A percentile compares a stretch with the other conserved stretches of the same genome.
Evolutionary conservation across 2,113 vertebrate species (phyloP).

Genomic region (Vulpes lagopus): DNA sequence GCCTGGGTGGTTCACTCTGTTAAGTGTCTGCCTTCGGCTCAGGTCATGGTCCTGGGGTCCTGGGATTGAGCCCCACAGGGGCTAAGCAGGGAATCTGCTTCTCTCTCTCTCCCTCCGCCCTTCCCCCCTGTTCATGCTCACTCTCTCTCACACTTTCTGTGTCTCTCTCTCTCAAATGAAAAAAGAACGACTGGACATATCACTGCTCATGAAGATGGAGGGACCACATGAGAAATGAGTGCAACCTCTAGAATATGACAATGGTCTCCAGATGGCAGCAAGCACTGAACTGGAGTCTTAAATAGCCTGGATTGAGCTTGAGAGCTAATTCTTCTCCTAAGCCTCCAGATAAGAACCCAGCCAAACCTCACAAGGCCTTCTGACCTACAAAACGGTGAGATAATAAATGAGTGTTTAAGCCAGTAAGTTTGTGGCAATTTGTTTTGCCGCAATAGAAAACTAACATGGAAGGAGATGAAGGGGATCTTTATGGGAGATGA

Average conservation of each 20-base stretch:
- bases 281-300: not conserved
- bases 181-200: not conserved
- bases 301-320: not conserved
- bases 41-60: no score
- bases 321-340: not conserved
- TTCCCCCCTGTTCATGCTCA: no score
- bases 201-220: not conserved
- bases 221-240: not conserved
- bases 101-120: no score
- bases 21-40: no score
- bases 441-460: not conserved
- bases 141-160: no score
- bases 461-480: not conserved
- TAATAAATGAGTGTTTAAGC: not conserved
- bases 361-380: conserved; percentile 15
- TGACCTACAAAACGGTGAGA: not conserved
- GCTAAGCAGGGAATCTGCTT: no score
- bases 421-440: not conserved
- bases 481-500: not conserved
- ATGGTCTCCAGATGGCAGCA: not conserved
- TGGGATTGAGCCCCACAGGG: no score
- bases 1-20: no score
- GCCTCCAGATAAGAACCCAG: not conserved
- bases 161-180: no score
- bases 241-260: not conserved